Evolutionary conservation across 2,888 invertebrate genomes (phyloP).

Genomic region (Hydrotaea cyrtoneurina): DNA sequence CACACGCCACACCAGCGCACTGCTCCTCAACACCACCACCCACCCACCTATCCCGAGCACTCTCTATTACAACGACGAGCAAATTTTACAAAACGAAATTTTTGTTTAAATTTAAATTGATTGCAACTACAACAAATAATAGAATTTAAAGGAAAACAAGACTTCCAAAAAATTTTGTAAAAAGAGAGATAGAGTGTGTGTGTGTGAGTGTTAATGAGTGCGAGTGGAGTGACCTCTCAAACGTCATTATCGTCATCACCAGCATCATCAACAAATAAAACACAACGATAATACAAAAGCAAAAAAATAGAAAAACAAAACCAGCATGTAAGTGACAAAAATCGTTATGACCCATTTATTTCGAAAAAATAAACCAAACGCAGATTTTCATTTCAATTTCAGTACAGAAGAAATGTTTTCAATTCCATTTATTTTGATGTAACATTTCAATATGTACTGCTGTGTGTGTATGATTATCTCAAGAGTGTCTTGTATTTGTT

Average conservation of each 20-base stretch:
- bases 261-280: not conserved
- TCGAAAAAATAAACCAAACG: not conserved
- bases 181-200: not conserved
- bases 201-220: conserved; percentile 28
- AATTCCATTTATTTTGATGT: not conserved
- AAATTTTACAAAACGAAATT: not conserved
- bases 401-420: not conserved
- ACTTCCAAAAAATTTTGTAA: not conserved
- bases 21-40: not conserved
- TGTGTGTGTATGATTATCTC: not conserved
- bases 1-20: not conserved
- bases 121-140: not conserved
- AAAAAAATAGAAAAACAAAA: not conserved
- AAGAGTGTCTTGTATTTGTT: too few relatives aligned
- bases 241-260: conserved; percentile 28
- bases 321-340: conserved; percentile 37
- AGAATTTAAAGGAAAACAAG: not conserved
- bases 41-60: not conserved
- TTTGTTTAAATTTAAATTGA: conserved; percentile 12
- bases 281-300: not conserved
- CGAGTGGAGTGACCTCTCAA: conserved; percentile 50
- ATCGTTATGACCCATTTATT: conserved; percentile 27
- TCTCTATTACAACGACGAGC: not conserved
- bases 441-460: not conserved
- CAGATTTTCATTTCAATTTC: not conserved